Evolutionary conservation across 1,140 invertebrate genomes (phyloP), one percentile per base, ranked within the genome.

Genomic region (Galleria mellonella): DNA sequence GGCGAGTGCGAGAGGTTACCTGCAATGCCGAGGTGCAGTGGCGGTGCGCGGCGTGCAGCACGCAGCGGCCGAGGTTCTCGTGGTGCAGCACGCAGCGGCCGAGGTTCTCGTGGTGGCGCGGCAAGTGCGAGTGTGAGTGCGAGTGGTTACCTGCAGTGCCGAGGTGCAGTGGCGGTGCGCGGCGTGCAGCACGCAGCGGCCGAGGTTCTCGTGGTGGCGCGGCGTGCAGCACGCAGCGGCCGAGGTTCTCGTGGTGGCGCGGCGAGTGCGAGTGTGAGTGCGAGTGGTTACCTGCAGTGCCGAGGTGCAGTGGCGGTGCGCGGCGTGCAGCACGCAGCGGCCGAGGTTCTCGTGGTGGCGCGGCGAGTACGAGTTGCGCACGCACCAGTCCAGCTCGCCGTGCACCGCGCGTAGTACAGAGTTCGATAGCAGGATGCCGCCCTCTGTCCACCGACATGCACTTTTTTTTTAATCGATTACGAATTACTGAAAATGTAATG

Each of bases 61-160:
- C 89, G 73, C 95, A 97, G 53, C 92, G 87, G 11, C 94, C 95
- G 54, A 97, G 87, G 85, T 96, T 96, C 62, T 94, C 89, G 70
- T 92, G n/a, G 63, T 83, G 79, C 39, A 81, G 62, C 43, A 96
- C 89, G 73, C 95, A 97, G 53, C 92, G 87, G 11, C 94, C 95
- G 54, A 97, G 87, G 84, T 96, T 96, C 62, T 94, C 89, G 70
- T 92, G 92, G 66, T 94, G 91, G 47, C 90, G 91, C 38, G 91
- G 89, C 1, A 3, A 3, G 2, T 23, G 6, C 6, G 17, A 23
- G 17, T 23, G 55, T 57, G 93, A 94, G 62, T 92, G 92, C 1
- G 92, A 91, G 76, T 95, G n/a, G n/a, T n/a, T n/a, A n/a, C 64
- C 60, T 67, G 44, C 1, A 35, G 32, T 9, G 12, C 7, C 1